These are phyloP conservation scores for Phengaris alcon DNA, from an alignment of 2,888 invertebrate genomes.

Conservation along the genomic window DNA sequence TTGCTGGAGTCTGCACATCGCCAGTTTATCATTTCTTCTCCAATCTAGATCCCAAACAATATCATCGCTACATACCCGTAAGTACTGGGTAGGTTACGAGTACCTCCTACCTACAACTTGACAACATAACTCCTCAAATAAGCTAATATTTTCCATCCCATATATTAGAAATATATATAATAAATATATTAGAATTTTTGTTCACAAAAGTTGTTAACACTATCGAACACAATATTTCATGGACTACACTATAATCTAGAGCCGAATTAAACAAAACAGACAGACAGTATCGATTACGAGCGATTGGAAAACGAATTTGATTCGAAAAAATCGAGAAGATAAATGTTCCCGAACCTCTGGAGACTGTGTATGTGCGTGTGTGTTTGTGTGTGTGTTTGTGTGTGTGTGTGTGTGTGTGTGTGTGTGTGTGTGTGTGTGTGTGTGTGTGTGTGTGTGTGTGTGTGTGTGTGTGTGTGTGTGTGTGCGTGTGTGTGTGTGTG, in stretches of 20 bases:
- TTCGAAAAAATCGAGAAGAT: slow-evolving; percentile 40
- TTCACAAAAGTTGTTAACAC: slow-evolving; percentile 4
- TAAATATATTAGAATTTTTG: not conserved
- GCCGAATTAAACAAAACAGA: slow-evolving; percentile 22
- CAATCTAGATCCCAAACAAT: no score
- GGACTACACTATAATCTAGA: not conserved
- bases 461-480: slow-evolving; percentile 37
- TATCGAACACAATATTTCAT: slow-evolving; percentile 17
- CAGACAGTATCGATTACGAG: slow-evolving; percentile 16
- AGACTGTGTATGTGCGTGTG: slow-evolving; percentile 38
- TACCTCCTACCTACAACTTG: no score
- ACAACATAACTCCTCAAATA: not conserved
- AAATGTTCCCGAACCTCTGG: slow-evolving; percentile 40
- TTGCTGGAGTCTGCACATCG: no score
- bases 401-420: slow-evolving; percentile 42
- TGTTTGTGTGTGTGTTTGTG: slow-evolving; percentile 34
- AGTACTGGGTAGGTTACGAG: no score
- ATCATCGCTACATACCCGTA: no score
- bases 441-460: slow-evolving; percentile 38
- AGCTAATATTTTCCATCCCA: not conserved
- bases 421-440: slow-evolving; percentile 41
- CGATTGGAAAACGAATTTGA: slow-evolving; percentile 35
- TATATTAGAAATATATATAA: not conserved
- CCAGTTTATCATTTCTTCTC: no score
- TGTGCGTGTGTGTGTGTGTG: slow-evolving; percentile 41